Conservation (phyloP, 2,797 vertebrate species). For the Mormyrops boulengeri region DNA sequence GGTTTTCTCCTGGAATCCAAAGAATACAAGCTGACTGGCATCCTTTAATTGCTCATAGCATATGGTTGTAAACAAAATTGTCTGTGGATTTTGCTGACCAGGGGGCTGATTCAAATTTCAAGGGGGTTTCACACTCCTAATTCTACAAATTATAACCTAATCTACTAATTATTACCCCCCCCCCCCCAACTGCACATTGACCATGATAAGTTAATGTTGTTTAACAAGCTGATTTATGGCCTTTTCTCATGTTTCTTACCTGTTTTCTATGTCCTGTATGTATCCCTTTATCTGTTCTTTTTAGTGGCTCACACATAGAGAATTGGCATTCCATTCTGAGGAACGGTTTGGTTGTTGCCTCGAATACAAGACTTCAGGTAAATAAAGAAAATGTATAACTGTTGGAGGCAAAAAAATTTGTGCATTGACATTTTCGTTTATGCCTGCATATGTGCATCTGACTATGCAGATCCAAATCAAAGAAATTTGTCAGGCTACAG, state of each 20-base stretch:
- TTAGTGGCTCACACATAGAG: slow-evolving; percentile 83
- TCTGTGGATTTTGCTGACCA: not conserved
- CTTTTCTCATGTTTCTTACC: not conserved
- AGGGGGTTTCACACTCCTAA: not conserved
- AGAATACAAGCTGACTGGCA: not conserved
- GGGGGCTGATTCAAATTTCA: not conserved
- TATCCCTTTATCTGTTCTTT: not conserved
- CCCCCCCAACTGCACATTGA: not conserved
- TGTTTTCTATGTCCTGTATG: not conserved
- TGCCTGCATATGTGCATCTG: not conserved
- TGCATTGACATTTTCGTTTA: not conserved
- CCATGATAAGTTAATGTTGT: not conserved
- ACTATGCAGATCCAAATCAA: not conserved
- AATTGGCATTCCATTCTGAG: slow-evolving; percentile 89
- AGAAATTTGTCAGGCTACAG: not conserved
- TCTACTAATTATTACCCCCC: not conserved
- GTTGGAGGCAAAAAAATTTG: not conserved
- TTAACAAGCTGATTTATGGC: not conserved
- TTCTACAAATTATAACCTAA: not conserved
- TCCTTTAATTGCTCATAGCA: not conserved
- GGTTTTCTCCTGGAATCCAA: not conserved
- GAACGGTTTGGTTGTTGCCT: slow-evolving; percentile 85
- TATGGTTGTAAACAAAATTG: not conserved
- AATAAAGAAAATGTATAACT: not conserved
- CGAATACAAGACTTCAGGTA: slow-evolving; percentile 84